Percentiles rank a stretch among this genome's conserved stretches.
Conservation (phyloP, 2,113 vertebrate genomes). For the Arenaria interpres region DNA sequence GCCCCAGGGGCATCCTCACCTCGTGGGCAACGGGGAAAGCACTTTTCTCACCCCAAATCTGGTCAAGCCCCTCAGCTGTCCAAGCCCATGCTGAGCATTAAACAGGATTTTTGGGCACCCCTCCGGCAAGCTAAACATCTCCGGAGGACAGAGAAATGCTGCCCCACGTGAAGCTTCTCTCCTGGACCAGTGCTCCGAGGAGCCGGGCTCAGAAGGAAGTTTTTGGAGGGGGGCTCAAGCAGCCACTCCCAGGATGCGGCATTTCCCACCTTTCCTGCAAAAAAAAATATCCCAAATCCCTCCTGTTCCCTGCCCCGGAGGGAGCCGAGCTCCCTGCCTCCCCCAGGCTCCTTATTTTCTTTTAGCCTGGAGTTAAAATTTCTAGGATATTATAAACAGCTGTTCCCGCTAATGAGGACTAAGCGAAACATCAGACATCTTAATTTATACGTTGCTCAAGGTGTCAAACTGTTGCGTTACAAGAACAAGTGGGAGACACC, state of each 20-base stretch:
- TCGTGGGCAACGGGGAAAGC: fast-evolving
- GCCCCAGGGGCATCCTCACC: background rate
- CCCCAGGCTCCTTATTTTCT: background rate
- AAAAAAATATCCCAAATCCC: no score
- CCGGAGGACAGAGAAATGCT: background rate
- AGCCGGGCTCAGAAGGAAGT: background rate
- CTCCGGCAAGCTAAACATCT: fast-evolving
- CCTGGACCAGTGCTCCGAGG: fast-evolving
- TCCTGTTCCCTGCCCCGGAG: no score
- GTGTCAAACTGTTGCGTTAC: constrained; percentile 45
- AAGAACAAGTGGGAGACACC: constrained; percentile 11
- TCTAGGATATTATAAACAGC: background rate
- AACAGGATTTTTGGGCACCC: background rate
- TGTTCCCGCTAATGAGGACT: background rate
- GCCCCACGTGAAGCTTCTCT: fast-evolving
- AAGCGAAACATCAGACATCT: constrained; percentile 29
- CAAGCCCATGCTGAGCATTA: background rate
- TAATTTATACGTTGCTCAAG: background rate
- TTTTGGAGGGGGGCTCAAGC: background rate
- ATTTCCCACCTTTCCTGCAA: background rate
- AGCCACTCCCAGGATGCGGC: background rate
- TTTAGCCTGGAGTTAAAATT: background rate
- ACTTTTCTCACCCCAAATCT: background rate
- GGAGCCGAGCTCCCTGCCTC: no score
- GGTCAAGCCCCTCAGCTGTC: background rate